A percentile compares a stretch with the other conserved stretches of the same genome.
Conservation (phyloP, 1,140 invertebrate genomes). For the Zaprionus gabonicus region DNA sequence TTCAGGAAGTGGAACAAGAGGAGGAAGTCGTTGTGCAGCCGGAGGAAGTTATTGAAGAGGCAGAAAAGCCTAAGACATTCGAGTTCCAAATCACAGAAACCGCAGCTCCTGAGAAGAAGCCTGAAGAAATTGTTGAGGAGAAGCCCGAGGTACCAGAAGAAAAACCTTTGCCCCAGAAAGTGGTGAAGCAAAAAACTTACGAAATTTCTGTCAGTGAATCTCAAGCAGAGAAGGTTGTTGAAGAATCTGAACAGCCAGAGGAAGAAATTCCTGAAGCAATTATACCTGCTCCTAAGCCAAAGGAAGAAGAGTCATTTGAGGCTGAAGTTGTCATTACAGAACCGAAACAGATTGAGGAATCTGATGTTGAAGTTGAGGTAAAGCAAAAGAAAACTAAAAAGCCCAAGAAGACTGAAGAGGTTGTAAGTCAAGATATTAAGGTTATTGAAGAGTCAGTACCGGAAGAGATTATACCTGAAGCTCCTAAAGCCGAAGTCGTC, state of each 20-base stretch:
- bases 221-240: conserved; percentile 50
- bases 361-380: conserved; percentile 69
- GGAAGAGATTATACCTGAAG: conserved; percentile 45
- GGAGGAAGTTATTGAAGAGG: conserved; percentile 35
- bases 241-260: conserved; percentile 38
- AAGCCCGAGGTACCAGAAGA: conserved; percentile 48
- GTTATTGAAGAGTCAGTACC: conserved; percentile 57
- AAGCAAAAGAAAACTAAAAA: conserved; percentile 83
- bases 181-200: conserved; percentile 69
- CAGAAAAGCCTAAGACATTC: conserved; percentile 58
- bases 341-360: conserved; percentile 70
- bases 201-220: conserved; percentile 69
- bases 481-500: conserved; percentile 24
- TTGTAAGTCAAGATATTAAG: conserved; percentile 59
- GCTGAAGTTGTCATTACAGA: conserved; percentile 68
- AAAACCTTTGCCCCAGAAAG: conserved; percentile 54
- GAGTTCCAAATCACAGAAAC: conserved; percentile 71
- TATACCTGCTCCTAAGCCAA: conserved; percentile 67
- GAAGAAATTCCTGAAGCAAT: conserved; percentile 63
- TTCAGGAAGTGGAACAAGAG: conserved; percentile 32
- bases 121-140: conserved; percentile 53
- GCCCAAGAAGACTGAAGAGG: conserved; percentile 83
- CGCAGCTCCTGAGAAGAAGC: conserved; percentile 50
- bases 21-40: conserved; percentile 11
- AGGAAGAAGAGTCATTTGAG: conserved; percentile 54